Evolutionary conservation across 2,113 vertebrate species (phyloP).

Genomic region (Entelurus aequoreus): DNA sequence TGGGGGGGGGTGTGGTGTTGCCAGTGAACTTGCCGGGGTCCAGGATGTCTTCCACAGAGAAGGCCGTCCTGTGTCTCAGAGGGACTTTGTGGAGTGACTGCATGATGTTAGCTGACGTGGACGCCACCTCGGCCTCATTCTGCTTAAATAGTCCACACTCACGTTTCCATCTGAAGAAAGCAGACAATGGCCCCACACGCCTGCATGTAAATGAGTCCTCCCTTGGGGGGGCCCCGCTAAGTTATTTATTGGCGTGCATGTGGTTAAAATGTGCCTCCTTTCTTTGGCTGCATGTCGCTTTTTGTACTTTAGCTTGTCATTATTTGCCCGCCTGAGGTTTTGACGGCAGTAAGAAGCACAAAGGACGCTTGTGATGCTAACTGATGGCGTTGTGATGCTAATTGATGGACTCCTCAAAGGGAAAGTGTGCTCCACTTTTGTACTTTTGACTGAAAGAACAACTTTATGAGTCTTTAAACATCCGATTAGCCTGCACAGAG

Average conservation of each 20-base stretch:
- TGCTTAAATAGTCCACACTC: neutral
- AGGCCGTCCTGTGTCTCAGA: conserved; percentile 40
- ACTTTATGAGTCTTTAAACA: neutral
- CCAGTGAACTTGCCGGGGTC: conserved; percentile 64
- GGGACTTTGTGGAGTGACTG: conserved; percentile 28
- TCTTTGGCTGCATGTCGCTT: conserved; percentile 61
- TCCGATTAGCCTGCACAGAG: too few relatives aligned
- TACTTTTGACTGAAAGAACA: conserved; percentile 26
- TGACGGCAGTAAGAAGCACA: conserved; percentile 55
- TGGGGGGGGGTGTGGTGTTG: neutral
- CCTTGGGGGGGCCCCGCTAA: conserved; percentile 34
- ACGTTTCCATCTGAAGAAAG: neutral
- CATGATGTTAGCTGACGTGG: conserved; percentile 22
- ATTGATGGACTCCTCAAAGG: conserved; percentile 62
- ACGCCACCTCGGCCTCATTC: neutral
- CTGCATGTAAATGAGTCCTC: neutral
- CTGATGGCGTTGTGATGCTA: conserved; percentile 66
- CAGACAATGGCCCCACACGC: neutral
- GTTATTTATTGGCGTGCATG: conserved; percentile 70
- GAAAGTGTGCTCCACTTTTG: conserved; percentile 42
- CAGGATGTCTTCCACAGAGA: conserved; percentile 70
- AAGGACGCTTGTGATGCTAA: conserved; percentile 66
- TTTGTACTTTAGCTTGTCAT: conserved; percentile 63
- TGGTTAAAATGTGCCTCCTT: conserved; percentile 71
- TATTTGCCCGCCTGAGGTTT: conserved; percentile 65